Conservation (phyloP, 2,797 vertebrate species). For the Dromococcyx pavoninus region DNA sequence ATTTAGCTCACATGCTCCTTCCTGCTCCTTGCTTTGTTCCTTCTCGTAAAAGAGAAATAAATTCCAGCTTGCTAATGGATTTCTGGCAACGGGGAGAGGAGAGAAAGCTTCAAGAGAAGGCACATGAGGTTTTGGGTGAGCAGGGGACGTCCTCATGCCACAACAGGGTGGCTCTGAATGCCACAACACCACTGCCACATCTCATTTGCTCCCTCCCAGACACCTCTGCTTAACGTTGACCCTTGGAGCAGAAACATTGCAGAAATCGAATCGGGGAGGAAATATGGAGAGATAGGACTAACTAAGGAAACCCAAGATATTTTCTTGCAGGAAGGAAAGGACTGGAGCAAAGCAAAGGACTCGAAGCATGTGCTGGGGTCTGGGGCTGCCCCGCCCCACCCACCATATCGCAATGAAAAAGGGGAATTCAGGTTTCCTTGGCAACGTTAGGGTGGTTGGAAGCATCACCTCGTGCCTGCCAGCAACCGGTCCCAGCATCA, state of each 20-base stretch:
- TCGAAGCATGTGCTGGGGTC: too few species aligned
- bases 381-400: neutral
- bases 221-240: neutral
- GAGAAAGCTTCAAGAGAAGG: neutral
- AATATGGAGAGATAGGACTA: accelerated
- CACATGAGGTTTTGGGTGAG: neutral
- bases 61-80: neutral
- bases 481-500: neutral
- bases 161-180: accelerated
- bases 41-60: neutral
- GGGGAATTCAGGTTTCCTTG: conserved; percentile 68
- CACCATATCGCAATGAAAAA: neutral
- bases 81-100: neutral
- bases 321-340: neutral
- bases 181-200: accelerated
- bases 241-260: neutral
- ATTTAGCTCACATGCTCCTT: neutral
- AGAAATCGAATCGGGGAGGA: neutral
- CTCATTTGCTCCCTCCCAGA: neutral
- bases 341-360: neutral
- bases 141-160: accelerated
- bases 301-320: accelerated
- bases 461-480: conserved; percentile 42
- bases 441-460: conserved; percentile 52
- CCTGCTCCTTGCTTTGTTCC: neutral